phyloP scores from a whole-genome alignment of 2,888 invertebrate species.

The Imbricaverruca yamaguchii region DNA sequence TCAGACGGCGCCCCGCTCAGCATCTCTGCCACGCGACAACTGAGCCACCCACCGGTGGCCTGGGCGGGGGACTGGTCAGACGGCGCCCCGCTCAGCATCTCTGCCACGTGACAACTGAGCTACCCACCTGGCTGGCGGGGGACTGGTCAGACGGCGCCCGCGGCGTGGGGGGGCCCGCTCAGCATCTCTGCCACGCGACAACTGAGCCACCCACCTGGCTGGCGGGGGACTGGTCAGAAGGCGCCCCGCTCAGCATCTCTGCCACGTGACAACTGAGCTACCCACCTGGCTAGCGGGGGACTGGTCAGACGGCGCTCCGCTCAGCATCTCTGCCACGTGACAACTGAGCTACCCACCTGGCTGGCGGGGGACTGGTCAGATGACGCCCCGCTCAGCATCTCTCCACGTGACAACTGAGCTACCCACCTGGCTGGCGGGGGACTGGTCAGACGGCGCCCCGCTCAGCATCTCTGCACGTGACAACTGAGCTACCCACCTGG shows the following conservation, averaged over 20 bases:
- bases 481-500: neutral
- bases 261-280: slow-evolving; percentile 7
- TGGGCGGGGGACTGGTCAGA: neutral
- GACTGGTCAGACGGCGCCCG: neutral
- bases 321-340: neutral
- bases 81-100: neutral
- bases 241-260: neutral
- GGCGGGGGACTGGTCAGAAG: neutral
- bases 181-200: neutral
- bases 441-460: neutral
- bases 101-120: neutral
- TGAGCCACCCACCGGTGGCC: neutral
- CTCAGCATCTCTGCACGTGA: neutral
- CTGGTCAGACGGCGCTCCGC: neutral
- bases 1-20: neutral
- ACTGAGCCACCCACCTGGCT: neutral
- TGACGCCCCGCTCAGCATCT: neutral
- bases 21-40: neutral
- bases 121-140: neutral
- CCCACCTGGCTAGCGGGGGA: neutral
- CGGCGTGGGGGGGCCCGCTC: too few species aligned
- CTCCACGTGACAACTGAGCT: neutral
- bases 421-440: neutral
- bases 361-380: neutral
- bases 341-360: neutral